These are phyloP conservation scores for Heteropelma amictum DNA, from an alignment of 2,888 invertebrate species.

Conservation along the genomic window DNA sequence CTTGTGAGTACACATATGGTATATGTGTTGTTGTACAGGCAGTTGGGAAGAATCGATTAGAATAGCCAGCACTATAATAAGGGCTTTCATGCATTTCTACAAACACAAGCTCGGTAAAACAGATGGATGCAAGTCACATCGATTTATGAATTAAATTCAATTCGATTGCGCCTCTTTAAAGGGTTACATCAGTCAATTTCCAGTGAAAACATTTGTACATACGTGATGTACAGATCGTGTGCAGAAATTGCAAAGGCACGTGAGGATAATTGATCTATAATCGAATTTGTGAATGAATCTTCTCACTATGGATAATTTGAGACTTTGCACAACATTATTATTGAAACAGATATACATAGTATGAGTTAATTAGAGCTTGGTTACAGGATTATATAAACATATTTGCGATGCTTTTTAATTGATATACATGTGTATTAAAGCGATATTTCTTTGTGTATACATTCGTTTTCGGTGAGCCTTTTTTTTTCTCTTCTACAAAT, in stretches of 20 bases:
- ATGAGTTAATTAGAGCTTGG: too few species aligned
- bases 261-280: neutral
- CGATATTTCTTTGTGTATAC: too few species aligned
- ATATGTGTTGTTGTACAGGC: neutral
- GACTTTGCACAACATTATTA: too few species aligned
- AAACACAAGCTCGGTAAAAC: neutral
- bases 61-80: neutral
- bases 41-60: constrained; percentile 23
- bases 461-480: too few species aligned
- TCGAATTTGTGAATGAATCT: neutral
- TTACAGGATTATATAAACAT: too few species aligned
- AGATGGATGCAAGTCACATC: neutral
- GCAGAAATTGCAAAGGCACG: neutral
- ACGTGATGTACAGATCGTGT: too few species aligned
- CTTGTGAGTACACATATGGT: neutral
- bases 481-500: too few species aligned
- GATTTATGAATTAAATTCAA: neutral
- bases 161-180: neutral
- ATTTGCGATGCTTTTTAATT: too few species aligned
- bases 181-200: neutral
- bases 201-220: neutral
- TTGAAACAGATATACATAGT: too few species aligned
- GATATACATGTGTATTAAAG: too few species aligned
- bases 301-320: neutral
- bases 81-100: neutral